These are phyloP conservation scores for Tribolium madens DNA, from an alignment of 1,140 invertebrate genomes.

Conservation along the genomic window DNA sequence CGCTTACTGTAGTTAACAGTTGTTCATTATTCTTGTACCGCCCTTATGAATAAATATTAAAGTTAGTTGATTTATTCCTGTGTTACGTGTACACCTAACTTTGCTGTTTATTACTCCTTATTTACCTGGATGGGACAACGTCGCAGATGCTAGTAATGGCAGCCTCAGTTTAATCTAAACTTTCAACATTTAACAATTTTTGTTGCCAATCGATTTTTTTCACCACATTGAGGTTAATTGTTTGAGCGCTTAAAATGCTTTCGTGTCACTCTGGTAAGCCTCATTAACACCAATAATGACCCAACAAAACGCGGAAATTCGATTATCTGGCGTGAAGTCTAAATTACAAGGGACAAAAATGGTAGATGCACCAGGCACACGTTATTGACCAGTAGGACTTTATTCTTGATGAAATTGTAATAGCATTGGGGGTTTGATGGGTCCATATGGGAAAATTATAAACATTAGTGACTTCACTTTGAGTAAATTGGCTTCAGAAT, in stretches of 20 bases:
- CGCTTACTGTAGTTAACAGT: constrained; percentile 48
- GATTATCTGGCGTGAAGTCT: background rate
- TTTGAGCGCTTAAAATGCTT: constrained; percentile 3
- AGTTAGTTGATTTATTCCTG: constrained; percentile 45
- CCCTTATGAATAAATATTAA: constrained; percentile 52
- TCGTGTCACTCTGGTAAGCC: constrained; percentile 15
- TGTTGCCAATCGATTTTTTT: background rate
- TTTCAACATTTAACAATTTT: constrained; percentile 10
- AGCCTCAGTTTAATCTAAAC: constrained; percentile 5
- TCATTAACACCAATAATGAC: constrained; percentile 12
- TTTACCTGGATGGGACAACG: constrained; percentile 34
- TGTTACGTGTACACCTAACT: constrained; percentile 31
- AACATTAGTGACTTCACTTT: background rate
- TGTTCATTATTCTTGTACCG: constrained; percentile 45
- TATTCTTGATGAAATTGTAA: constrained; percentile 1
- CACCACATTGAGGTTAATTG: constrained; percentile 8
- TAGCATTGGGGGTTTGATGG: constrained; percentile 8
- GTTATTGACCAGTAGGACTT: background rate
- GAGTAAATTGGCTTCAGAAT: constrained; percentile 4
- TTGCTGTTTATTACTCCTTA: constrained; percentile 35
- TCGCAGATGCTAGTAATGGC: constrained; percentile 17
- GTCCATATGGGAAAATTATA: constrained; percentile 28
- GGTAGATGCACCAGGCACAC: background rate
- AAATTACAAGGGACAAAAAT: background rate
- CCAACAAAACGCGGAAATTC: background rate